These are phyloP conservation scores for Opisthocomus hoazin DNA, from an alignment of 2,113 vertebrate species.

Conservation along the genomic window DNA sequence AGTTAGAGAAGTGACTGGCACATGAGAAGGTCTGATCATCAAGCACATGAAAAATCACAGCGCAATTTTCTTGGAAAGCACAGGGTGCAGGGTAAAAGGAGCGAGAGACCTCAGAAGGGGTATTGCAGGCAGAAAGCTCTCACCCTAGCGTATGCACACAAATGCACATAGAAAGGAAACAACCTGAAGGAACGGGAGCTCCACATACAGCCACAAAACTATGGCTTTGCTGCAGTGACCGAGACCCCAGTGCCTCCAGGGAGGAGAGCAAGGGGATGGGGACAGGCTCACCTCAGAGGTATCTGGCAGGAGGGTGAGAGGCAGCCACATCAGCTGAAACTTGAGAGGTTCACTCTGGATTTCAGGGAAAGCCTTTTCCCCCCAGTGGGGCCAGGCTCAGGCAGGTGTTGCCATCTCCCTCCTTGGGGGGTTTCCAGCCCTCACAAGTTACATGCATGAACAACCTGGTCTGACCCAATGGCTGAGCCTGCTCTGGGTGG, in stretches of 20 bases:
- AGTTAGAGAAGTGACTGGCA: neutral
- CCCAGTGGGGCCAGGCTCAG: too few species aligned
- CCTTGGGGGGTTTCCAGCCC: neutral
- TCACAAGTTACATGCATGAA: neutral
- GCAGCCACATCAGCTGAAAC: neutral
- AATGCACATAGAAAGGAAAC: neutral
- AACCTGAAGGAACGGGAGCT: neutral
- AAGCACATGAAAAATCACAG: neutral
- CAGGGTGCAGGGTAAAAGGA: neutral
- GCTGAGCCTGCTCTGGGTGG: neutral
- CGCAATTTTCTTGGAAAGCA: neutral
- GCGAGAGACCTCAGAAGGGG: fast-evolving
- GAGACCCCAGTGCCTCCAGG: neutral
- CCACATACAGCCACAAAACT: neutral
- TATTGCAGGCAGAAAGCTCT: fast-evolving
- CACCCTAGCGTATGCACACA: too few species aligned
- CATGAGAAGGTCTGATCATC: neutral
- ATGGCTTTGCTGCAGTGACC: neutral
- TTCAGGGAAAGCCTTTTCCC: neutral
- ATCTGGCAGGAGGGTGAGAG: neutral
- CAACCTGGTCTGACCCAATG: neutral
- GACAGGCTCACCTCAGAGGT: neutral
- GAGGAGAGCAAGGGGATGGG: neutral
- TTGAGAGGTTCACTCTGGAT: neutral
- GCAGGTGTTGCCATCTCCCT: neutral